Evolutionary conservation across 2,113 vertebrate genomes (phyloP).

Genomic region (Argyrosomus japonicus): DNA sequence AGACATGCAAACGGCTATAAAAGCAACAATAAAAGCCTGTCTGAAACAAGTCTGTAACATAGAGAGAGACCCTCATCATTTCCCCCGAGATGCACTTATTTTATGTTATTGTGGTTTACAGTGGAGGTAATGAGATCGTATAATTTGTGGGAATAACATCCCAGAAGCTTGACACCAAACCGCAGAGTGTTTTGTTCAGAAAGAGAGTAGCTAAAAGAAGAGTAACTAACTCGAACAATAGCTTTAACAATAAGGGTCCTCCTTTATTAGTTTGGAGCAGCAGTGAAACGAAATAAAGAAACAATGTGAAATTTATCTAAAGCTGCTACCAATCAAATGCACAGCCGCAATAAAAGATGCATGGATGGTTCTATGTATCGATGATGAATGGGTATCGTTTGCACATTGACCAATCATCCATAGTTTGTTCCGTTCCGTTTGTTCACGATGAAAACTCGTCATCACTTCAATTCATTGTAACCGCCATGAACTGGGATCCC

Average conservation of each 20-base stretch:
- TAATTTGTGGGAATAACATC: background rate
- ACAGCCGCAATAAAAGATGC: too few species aligned
- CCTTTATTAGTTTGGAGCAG: too few species aligned
- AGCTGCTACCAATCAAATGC: too few species aligned
- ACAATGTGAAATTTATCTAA: background rate
- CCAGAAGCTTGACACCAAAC: background rate
- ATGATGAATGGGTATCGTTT: too few species aligned
- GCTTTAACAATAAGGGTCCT: background rate
- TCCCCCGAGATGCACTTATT: background rate
- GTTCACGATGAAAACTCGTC: too few species aligned
- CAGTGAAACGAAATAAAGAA: background rate
- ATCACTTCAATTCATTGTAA: background rate
- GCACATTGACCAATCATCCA: too few species aligned
- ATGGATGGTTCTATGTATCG: too few species aligned
- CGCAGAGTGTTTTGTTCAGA: background rate
- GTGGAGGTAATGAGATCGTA: background rate
- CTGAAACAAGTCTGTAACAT: background rate
- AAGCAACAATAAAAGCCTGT: conserved; percentile 7
- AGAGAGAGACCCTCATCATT: too few species aligned
- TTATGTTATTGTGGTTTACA: background rate
- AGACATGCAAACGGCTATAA: background rate
- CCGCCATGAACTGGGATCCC: background rate
- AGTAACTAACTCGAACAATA: background rate
- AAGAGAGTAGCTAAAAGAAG: background rate
- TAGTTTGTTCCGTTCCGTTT: too few species aligned